phyloP scores from a whole-genome alignment of 2,888 invertebrate genomes.

The Pseudanteris insignis region DNA sequence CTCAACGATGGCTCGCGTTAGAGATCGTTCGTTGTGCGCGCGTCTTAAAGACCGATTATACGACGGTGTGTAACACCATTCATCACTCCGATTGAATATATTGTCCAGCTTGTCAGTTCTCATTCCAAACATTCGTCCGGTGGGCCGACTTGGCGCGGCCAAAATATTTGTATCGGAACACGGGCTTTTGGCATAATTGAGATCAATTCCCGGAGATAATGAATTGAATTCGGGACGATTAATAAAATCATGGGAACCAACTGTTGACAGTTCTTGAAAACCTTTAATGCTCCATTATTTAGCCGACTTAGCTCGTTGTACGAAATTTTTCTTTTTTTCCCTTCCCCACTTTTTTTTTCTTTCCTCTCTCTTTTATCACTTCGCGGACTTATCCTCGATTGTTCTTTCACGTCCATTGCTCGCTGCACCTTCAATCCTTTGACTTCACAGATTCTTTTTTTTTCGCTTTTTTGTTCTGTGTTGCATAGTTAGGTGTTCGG shows the following conservation, averaged over 20 bases:
- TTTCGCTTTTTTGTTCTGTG: too few relatives aligned
- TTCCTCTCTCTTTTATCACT: too few relatives aligned
- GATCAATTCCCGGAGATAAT: slow-evolving; percentile 22
- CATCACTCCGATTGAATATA: neutral
- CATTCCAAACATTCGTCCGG: slow-evolving; percentile 1
- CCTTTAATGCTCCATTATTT: neutral
- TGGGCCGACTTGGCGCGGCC: neutral
- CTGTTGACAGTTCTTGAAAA: slow-evolving; percentile 19
- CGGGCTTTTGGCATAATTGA: slow-evolving; percentile 2
- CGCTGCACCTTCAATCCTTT: slow-evolving; percentile 8
- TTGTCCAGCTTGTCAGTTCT: neutral
- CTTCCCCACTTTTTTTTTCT: too few relatives aligned
- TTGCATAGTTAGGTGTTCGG: too few relatives aligned
- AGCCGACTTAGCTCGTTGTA: too few relatives aligned
- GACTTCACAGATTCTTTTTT: too few relatives aligned
- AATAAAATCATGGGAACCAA: slow-evolving; percentile 7
- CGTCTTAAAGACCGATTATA: neutral
- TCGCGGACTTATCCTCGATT: too few relatives aligned
- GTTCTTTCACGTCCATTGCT: too few relatives aligned
- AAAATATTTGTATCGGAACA: slow-evolving; percentile 10
- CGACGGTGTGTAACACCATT: neutral
- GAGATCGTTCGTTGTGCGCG: too few relatives aligned
- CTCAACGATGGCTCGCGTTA: too few relatives aligned
- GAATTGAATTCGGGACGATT: slow-evolving; percentile 5
- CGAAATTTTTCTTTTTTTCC: too few relatives aligned